A percentile compares a stretch with the other conserved stretches of the same genome.
Evolutionary conservation across 2,888 invertebrate species (phyloP).

Genomic region (Trissolcus brochymenae): DNA sequence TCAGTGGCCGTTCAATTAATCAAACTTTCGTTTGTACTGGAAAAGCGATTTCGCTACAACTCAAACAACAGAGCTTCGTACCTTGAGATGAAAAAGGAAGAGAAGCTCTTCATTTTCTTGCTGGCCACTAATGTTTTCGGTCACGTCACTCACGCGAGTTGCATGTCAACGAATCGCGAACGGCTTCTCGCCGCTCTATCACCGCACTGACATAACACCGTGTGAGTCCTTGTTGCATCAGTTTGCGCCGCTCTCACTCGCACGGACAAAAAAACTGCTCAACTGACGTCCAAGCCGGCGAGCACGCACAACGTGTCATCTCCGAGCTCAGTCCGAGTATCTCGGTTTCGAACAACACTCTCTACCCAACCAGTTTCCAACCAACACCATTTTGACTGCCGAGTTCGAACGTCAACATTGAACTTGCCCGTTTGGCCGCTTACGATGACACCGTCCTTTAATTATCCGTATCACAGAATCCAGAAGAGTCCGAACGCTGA

Average conservation of each 20-base stretch:
- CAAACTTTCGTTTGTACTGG: constrained; percentile 6
- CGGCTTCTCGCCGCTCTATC: constrained; percentile 11
- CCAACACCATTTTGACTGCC: not conserved
- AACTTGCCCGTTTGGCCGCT: no score
- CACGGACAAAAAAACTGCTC: not conserved
- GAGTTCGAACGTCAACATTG: no score
- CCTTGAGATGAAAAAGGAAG: constrained; percentile 74
- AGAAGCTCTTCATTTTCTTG: constrained; percentile 74
- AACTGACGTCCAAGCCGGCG: not conserved
- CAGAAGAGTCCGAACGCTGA: no score
- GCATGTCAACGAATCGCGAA: constrained; percentile 22
- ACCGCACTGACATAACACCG: constrained; percentile 30
- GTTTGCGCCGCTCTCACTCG: not conserved
- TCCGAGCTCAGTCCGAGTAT: no score
- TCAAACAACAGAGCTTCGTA: constrained; percentile 57
- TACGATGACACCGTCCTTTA: no score
- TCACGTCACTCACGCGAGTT: constrained; percentile 54
- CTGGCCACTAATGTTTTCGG: constrained; percentile 73
- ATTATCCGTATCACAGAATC: no score
- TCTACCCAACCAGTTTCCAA: not conserved
- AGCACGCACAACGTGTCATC: no score
- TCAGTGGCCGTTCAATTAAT: constrained; percentile 15
- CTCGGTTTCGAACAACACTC: not conserved
- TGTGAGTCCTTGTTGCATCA: not conserved
- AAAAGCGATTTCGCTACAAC: not conserved